phyloP scores from a whole-genome alignment of 2,113 vertebrate species.

The Chlamydotis undulata region DNA sequence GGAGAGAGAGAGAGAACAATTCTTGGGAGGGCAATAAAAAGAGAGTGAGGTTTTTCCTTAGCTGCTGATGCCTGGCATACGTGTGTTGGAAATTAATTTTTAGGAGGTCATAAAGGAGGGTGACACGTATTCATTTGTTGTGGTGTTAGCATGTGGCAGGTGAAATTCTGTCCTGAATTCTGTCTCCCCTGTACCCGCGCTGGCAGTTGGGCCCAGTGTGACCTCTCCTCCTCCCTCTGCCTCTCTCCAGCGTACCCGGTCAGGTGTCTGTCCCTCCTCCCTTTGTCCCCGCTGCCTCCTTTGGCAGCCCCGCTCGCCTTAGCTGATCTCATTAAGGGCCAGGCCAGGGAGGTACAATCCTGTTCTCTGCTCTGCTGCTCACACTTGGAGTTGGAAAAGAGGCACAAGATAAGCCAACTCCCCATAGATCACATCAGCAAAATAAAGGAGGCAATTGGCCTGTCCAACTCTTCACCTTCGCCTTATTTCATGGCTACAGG shows the following conservation, averaged over 20 bases:
- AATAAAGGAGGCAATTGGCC: neutral
- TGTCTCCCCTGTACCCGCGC: rapidly evolving
- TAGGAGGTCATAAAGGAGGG: neutral
- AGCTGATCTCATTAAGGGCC: neutral
- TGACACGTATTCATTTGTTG: neutral
- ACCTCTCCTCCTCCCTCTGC: neutral
- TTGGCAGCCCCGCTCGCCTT: neutral
- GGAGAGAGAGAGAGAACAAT: neutral
- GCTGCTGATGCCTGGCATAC: neutral
- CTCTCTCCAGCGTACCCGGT: neutral
- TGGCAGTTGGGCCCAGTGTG: neutral
- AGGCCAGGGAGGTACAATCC: neutral
- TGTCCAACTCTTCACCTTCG: neutral
- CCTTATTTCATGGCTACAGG: neutral
- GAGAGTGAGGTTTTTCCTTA: neutral
- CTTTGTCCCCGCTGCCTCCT: neutral
- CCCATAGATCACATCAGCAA: neutral
- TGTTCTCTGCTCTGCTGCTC: neutral
- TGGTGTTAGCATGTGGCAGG: neutral
- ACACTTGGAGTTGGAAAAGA: neutral
- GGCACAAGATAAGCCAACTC: neutral
- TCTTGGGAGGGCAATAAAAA: neutral
- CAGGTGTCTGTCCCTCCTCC: neutral
- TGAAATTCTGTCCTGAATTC: neutral
- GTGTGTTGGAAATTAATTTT: neutral